Evolutionary conservation across 2,888 invertebrate species (phyloP).

Genomic region (Megaustenia siamemsis): DNA sequence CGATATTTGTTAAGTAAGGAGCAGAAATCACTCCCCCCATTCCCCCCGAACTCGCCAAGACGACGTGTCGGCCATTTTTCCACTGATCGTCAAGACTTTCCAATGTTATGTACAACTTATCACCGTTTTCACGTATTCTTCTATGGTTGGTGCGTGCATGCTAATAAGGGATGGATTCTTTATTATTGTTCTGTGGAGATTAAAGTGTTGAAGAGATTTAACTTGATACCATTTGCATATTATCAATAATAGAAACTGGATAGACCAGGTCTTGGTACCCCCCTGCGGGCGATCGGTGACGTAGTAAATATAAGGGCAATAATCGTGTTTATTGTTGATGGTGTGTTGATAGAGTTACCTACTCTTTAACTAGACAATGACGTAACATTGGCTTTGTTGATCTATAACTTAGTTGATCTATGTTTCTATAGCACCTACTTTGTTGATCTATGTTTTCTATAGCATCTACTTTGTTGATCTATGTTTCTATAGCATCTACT

Average conservation of each 20-base stretch:
- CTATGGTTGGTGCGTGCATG: background rate
- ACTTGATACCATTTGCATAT: background rate
- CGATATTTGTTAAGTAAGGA: conserved; percentile 1
- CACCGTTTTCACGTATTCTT: background rate
- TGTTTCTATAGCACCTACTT: no score
- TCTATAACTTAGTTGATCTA: no score
- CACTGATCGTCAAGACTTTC: conserved; percentile 35
- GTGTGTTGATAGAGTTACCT: background rate
- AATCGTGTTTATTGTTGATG: background rate
- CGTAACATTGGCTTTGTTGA: no score
- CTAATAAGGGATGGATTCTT: background rate
- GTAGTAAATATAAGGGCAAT: background rate
- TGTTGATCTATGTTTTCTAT: no score
- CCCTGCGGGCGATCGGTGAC: conserved; percentile 32
- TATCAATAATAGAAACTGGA: background rate
- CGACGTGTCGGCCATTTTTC: conserved; percentile 51
- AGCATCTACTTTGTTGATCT: no score
- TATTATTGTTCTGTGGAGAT: no score
- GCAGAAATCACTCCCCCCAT: conserved; percentile 22
- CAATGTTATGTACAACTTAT: background rate
- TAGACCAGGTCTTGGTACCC: conserved; percentile 24
- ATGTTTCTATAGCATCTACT: no score
- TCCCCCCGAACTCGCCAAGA: conserved; percentile 37
- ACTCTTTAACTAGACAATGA: no score
- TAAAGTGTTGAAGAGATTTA: background rate